These are phyloP conservation scores for Erebia ligea DNA, from an alignment of 2,888 invertebrate genomes.

Conservation along the genomic window DNA sequence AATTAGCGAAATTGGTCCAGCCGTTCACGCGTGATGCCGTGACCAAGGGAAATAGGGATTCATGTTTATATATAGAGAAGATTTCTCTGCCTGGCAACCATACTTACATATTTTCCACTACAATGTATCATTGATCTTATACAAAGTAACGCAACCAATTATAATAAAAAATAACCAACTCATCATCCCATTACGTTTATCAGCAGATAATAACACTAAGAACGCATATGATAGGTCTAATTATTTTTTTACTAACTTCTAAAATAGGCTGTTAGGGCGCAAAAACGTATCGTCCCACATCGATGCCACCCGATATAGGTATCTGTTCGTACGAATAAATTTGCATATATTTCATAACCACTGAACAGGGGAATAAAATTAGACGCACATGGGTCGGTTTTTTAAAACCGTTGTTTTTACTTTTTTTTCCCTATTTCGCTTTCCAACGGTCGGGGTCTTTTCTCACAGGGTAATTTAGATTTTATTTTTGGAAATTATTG, in stretches of 20 bases:
- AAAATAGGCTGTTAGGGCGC: constrained; percentile 35
- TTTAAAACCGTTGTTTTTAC: constrained; percentile 69
- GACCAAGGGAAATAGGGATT: too few species aligned
- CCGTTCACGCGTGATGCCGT: too few species aligned
- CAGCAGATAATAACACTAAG: constrained; percentile 26
- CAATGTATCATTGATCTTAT: neutral
- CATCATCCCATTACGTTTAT: constrained; percentile 23
- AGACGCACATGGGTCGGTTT: constrained; percentile 75
- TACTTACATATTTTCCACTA: neutral
- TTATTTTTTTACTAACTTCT: constrained; percentile 38
- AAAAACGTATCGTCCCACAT: constrained; percentile 52
- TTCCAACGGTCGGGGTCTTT: constrained; percentile 55
- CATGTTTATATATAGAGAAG: too few species aligned
- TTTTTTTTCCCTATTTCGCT: constrained; percentile 60
- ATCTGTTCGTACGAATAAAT: constrained; percentile 72
- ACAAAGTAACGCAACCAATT: constrained; percentile 3
- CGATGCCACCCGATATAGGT: constrained; percentile 54
- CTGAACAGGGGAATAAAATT: constrained; percentile 80
- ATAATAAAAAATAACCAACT: constrained; percentile 4
- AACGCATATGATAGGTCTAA: constrained; percentile 40
- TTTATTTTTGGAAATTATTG: neutral
- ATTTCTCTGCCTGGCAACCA: too few species aligned
- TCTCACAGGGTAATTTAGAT: constrained; percentile 25
- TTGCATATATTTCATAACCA: constrained; percentile 83
- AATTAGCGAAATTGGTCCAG: too few species aligned